These are phyloP conservation scores for Neosilurus mollespiculum DNA, from an alignment of 2,797 vertebrate species.

Conservation along the genomic window DNA sequence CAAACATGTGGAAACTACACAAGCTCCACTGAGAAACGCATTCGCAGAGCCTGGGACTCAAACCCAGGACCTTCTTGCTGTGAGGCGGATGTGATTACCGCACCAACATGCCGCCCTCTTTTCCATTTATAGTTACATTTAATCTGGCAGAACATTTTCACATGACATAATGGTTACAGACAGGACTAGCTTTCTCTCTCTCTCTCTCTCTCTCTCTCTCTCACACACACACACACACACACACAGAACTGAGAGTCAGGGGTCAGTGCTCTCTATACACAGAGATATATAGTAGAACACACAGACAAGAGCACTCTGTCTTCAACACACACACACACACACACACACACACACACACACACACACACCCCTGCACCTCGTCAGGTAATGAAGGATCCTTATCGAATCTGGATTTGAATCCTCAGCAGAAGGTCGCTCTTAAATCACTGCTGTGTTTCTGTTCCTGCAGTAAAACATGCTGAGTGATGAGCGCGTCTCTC, in stretches of 20 bases:
- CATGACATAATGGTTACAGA: neutral
- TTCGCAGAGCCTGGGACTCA: too few relatives aligned
- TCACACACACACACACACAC: neutral
- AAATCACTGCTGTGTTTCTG: slow-evolving; percentile 8
- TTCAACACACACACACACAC: neutral
- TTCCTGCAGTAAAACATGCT: slow-evolving; percentile 1
- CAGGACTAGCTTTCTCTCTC: neutral
- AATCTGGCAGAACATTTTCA: neutral
- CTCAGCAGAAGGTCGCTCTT: neutral
- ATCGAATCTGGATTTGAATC: slow-evolving; percentile 19
- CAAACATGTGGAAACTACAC: too few relatives aligned
- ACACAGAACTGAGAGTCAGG: neutral
- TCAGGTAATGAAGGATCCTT: slow-evolving; percentile 16
- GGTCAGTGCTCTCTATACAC: neutral
- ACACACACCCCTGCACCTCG: neutral
- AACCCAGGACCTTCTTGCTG: too few relatives aligned
- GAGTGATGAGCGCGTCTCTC: neutral
- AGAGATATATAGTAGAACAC: neutral
- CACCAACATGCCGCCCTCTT: neutral
- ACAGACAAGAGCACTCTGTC: neutral
- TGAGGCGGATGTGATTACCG: too few relatives aligned
- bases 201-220: neutral
- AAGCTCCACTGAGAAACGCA: too few relatives aligned
- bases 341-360: neutral
- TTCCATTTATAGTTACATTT: neutral